Percentiles rank a stretch among this genome's conserved stretches.
Evolutionary conservation across 2,888 invertebrate genomes (phyloP).

Genomic region (Cheilosia urbana): DNA sequence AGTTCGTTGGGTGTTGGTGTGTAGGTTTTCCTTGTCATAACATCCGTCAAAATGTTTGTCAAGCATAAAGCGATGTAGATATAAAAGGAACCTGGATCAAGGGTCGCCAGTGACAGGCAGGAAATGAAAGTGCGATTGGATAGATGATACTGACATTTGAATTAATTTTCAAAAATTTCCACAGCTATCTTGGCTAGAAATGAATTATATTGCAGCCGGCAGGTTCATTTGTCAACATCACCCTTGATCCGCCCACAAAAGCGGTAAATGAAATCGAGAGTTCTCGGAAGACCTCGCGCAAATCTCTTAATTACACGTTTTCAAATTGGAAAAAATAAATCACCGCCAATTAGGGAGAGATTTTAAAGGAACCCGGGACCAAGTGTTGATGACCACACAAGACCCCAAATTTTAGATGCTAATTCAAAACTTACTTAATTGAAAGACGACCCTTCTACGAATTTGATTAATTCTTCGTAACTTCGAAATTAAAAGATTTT

Average conservation of each 20-base stretch:
- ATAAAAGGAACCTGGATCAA: conserved; percentile 27
- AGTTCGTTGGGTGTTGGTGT: conserved; percentile 7
- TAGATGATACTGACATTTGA: not conserved
- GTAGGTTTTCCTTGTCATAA: conserved; percentile 18
- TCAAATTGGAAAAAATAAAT: not conserved
- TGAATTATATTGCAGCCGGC: too few relatives aligned
- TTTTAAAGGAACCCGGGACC: not conserved
- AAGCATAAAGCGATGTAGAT: not conserved
- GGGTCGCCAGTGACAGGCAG: conserved; percentile 19
- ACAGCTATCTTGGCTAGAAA: too few relatives aligned
- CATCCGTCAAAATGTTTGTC: conserved; percentile 19
- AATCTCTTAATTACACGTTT: not conserved
- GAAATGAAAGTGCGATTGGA: conserved; percentile 7
- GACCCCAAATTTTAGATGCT: not conserved
- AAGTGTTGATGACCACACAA: not conserved
- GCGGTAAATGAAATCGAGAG: not conserved
- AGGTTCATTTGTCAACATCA: not conserved
- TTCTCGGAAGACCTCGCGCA: not conserved
- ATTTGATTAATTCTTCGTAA: not conserved
- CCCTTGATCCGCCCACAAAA: not conserved
- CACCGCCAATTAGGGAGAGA: not conserved
- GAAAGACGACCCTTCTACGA: not conserved
- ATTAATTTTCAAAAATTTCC: too few relatives aligned
- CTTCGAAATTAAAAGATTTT: not conserved
- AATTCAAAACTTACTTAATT: conserved; percentile 1